Evolutionary conservation across 1,140 invertebrate genomes (phyloP).

Genomic region (Heliconius nattereri): DNA sequence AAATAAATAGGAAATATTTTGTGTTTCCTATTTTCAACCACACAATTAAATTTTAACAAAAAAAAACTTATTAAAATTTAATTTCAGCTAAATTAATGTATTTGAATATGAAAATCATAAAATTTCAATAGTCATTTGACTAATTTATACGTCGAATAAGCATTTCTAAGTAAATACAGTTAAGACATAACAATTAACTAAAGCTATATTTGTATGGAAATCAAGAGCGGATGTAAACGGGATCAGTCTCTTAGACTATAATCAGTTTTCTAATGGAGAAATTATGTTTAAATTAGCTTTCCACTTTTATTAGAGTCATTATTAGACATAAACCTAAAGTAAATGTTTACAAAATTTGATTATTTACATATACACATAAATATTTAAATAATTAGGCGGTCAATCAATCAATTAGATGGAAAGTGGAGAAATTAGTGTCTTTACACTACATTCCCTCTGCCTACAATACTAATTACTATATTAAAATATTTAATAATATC

Average conservation of each 20-base stretch:
- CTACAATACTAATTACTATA: background rate
- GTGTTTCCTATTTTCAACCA: too few species aligned
- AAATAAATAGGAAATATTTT: too few species aligned
- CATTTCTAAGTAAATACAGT: slow-evolving; percentile 2
- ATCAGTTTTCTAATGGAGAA: background rate
- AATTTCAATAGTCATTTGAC: background rate
- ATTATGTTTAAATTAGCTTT: slow-evolving; percentile 4
- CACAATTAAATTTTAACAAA: too few species aligned
- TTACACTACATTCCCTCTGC: background rate
- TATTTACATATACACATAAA: too few species aligned
- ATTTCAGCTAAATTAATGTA: too few species aligned
- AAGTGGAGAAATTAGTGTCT: too few species aligned
- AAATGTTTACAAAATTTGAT: background rate
- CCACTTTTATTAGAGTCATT: background rate
- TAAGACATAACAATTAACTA: background rate
- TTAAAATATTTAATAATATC: too few species aligned
- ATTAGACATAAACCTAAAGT: background rate
- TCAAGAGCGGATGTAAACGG: background rate
- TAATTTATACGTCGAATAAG: background rate
- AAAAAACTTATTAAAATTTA: too few species aligned
- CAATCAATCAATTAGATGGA: too few species aligned
- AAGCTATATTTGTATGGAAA: background rate
- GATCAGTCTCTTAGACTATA: background rate
- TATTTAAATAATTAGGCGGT: too few species aligned
- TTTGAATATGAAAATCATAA: background rate